Evolutionary conservation across 2,888 invertebrate genomes (phyloP).

Genomic region (Furcula furcula): DNA sequence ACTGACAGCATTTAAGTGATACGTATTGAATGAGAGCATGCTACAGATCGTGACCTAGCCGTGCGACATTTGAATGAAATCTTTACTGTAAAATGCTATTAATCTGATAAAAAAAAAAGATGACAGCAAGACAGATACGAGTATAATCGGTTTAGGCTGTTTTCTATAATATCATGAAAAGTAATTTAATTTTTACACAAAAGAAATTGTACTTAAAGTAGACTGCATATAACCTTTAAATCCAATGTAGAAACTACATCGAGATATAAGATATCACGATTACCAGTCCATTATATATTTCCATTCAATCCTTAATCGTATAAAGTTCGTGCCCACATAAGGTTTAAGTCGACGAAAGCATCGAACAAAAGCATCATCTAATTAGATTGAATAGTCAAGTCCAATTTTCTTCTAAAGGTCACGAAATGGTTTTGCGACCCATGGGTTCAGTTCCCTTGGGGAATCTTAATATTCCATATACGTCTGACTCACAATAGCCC

Average conservation of each 20-base stretch:
- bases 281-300: too few relatives aligned
- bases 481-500: conserved; percentile 56
- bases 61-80: neutral
- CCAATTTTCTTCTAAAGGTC: conserved; percentile 52
- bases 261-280: too few relatives aligned
- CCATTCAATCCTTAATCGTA: too few relatives aligned
- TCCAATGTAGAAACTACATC: too few relatives aligned
- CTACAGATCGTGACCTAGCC: neutral
- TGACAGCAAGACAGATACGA: too few relatives aligned
- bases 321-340: conserved; percentile 11
- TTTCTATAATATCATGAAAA: too few relatives aligned
- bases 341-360: conserved; percentile 12
- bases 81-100: neutral
- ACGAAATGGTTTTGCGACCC: conserved; percentile 44
- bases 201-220: too few relatives aligned
- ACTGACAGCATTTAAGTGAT: conserved; percentile 24
- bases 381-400: conserved; percentile 49
- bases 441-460: conserved; percentile 42
- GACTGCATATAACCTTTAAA: too few relatives aligned
- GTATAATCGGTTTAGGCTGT: too few relatives aligned
- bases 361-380: conserved; percentile 37
- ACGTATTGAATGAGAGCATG: conserved; percentile 8
- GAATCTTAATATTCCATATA: conserved; percentile 59
- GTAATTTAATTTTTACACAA: too few relatives aligned
- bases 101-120: too few relatives aligned